A percentile compares a stretch with the other conserved stretches of the same genome.
Conservation (phyloP, 1,140 invertebrate species). For the Ceratosolen solmsi region DNA sequence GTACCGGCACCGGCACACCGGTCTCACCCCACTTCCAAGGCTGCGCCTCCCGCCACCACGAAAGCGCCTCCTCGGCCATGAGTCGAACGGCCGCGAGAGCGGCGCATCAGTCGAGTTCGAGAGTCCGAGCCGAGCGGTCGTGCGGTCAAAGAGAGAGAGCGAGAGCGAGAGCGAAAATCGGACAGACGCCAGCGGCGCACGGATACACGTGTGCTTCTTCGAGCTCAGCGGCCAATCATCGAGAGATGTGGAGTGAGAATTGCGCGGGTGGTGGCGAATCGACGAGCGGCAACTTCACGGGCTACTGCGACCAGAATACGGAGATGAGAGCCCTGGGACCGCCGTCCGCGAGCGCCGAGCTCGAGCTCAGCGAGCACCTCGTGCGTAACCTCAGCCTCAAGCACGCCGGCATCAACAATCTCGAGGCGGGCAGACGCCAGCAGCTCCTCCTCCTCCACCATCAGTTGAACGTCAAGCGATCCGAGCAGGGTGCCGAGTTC, state of each 20-base stretch:
- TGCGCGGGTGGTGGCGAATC: neutral
- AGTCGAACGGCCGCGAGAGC: neutral
- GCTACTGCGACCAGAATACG: neutral
- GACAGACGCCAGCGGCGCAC: neutral
- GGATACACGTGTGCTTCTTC: neutral
- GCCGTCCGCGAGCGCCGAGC: neutral
- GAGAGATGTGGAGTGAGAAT: constrained; percentile 9
- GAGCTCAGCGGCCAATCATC: neutral
- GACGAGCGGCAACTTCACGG: neutral
- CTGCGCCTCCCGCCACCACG: neutral
- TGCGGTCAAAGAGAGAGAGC: neutral
- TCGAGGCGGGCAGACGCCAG: neutral
- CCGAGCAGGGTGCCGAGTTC: neutral
- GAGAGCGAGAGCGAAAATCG: neutral
- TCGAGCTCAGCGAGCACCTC: constrained; percentile 18
- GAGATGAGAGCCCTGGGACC: neutral
- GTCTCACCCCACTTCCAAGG: neutral
- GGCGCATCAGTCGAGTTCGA: neutral
- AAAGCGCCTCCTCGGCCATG: neutral
- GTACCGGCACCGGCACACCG: neutral
- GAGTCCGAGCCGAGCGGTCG: neutral
- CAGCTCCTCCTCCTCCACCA: neutral
- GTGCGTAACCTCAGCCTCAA: constrained; percentile 15
- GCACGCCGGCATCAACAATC: constrained; percentile 19
- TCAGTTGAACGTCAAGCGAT: constrained; percentile 11